These are phyloP conservation scores for Jordanella pulchra DNA, from an alignment of 2,797 vertebrate genomes.

Conservation along the genomic window DNA sequence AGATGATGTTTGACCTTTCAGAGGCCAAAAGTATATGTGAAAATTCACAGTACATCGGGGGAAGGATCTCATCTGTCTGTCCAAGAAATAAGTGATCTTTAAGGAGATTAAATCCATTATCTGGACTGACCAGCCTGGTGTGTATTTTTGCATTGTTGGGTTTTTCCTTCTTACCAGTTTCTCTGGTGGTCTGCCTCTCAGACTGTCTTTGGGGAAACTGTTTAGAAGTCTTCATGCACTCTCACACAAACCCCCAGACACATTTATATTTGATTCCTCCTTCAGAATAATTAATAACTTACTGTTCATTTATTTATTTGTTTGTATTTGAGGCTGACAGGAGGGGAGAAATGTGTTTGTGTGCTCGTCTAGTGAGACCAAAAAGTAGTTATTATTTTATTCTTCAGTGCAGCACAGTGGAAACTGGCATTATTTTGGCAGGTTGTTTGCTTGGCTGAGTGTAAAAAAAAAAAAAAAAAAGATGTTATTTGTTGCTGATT, in stretches of 20 bases:
- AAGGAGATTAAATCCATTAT: background rate
- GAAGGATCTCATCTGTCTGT: background rate
- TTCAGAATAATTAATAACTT: conserved; percentile 78
- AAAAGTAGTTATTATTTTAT: conserved; percentile 37
- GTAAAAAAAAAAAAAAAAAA: background rate
- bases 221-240: conserved; percentile 47
- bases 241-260: conserved; percentile 53
- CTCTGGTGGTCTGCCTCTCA: conserved; percentile 39
- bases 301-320: conserved; percentile 81
- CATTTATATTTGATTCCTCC: conserved; percentile 76
- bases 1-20: background rate
- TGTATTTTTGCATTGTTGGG: conserved; percentile 28
- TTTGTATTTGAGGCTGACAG: conserved; percentile 76
- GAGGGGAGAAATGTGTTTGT: conserved; percentile 44
- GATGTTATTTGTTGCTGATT: conserved; percentile 3
- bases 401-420: conserved; percentile 32
- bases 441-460: background rate
- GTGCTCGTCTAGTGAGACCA: conserved; percentile 14
- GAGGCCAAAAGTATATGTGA: background rate
- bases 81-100: background rate
- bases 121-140: background rate
- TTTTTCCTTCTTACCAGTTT: conserved; percentile 26
- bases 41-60: background rate
- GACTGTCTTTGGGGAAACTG: conserved; percentile 57
- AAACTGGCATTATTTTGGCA: conserved; percentile 17